A percentile compares a stretch with the other conserved stretches of the same genome.
phyloP scores from a whole-genome alignment of 2,888 invertebrate genomes.

The Gastrophysa polygoni region DNA sequence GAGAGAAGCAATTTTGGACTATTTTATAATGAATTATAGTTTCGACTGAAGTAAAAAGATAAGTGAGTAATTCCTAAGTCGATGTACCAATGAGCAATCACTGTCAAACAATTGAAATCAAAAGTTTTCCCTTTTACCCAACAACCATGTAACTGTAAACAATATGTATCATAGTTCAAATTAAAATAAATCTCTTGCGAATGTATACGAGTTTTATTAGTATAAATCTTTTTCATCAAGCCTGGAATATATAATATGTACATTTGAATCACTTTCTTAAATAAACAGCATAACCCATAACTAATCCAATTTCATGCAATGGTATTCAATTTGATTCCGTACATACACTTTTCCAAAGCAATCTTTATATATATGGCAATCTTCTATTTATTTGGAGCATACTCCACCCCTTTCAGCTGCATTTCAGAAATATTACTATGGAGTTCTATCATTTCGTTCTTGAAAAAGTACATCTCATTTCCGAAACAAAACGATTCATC shows the following conservation, averaged over 20 bases:
- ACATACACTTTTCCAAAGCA: no score
- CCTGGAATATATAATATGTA: background rate
- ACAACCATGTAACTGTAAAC: constrained; percentile 44
- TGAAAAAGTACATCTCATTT: no score
- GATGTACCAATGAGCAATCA: constrained; percentile 52
- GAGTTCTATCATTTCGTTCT: no score
- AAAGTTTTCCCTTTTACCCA: constrained; percentile 39
- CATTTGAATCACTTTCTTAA: background rate
- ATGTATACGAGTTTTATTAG: background rate
- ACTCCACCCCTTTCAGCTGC: no score
- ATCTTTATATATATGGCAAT: no score
- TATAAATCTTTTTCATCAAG: background rate
- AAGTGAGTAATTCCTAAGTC: constrained; percentile 37
- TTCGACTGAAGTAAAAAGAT: constrained; percentile 33
- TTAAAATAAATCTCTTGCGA: constrained; percentile 31
- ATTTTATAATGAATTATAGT: constrained; percentile 39
- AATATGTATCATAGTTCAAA: constrained; percentile 51
- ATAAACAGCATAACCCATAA: no score
- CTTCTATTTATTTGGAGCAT: no score
- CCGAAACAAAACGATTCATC: no score
- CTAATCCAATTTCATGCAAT: no score
- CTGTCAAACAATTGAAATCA: constrained; percentile 49
- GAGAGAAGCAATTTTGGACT: constrained; percentile 42
- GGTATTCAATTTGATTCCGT: no score
- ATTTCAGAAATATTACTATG: no score